Base-by-base conservation (phyloP, 2,797 vertebrate genomes). In the Danio albolineatus region DNA sequence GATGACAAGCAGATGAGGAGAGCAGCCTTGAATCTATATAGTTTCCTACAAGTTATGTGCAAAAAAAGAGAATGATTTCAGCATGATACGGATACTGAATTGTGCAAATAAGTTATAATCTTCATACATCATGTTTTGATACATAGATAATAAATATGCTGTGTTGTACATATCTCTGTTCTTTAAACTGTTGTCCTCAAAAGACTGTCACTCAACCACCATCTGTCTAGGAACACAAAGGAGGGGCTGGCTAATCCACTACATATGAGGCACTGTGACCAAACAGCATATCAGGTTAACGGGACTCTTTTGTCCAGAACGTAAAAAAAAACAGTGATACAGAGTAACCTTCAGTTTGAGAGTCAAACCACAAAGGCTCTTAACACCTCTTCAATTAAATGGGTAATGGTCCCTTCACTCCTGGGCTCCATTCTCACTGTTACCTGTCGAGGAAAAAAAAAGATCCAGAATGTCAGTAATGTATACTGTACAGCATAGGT, bases 231-330 rank as follows among this genome's bases (percentile, higher is more conserved):
- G 44, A 78, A 62, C 70, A 78, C 62, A 86, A 87, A 72, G 87
- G 88, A 91, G 86, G 85, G 89, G 89, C 88, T 86, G 77, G 85
- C 87, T 86, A 67, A 86, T 87, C 85, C 80, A 88, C 87, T 89
- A 90, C 85, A 86, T 85, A 92, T 88, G 91, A 93, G 92, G 92
- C 91, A 92, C 90, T 89, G 89, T 92, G 90, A 92, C 90, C 86
- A 85, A 88, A 89, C 86, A 84, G 88, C 82, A 87, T 82, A 88
- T 81, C 87, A 61, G 85, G 82, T 87, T 72, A 85, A 84, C 86
- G 85, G 83, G 85, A 84, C 85, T 88, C 77, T 86, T 43, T 79
- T n/a, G 74, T 84, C 76, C 72, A 89, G 4, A 21, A 88, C 79
- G 73, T 86, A 92, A 88, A 91, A 90, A 90, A 90, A 82, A 89